A percentile compares a stretch with the other conserved stretches of the same genome.
Conservation (phyloP, 2,888 invertebrate species). For the Asteroscopus sphinx region DNA sequence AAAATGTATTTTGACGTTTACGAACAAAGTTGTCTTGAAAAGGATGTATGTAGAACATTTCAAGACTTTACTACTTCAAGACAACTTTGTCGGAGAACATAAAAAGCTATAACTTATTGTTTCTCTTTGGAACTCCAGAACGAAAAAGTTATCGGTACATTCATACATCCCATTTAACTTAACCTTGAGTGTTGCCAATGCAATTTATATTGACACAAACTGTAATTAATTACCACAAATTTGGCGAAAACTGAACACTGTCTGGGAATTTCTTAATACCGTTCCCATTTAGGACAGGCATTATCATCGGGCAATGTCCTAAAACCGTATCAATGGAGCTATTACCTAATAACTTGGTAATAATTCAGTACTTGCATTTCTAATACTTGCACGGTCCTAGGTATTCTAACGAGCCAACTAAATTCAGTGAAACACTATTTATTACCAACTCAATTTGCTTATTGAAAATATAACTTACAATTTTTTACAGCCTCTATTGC, state of each 20-base stretch:
- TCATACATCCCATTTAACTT: no score
- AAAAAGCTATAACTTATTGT: no score
- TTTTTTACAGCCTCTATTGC: conserved; percentile 2
- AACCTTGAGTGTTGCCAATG: background rate
- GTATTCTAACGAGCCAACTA: conserved; percentile 41
- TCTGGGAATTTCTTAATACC: conserved; percentile 26
- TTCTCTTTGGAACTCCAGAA: no score
- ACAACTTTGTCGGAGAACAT: no score
- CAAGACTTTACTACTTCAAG: no score
- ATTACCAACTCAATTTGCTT: conserved; percentile 16
- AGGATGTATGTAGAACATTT: no score
- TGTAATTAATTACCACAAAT: conserved; percentile 17
- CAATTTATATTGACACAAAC: conserved; percentile 25
- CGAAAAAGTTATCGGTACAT: no score
- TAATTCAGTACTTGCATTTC: conserved; percentile 37
- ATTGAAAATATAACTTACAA: conserved; percentile 2
- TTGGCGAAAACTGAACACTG: background rate
- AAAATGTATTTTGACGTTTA: no score
- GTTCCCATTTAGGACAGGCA: background rate
- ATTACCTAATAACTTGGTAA: conserved; percentile 44
- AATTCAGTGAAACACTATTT: conserved; percentile 46
- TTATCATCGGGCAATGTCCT: conserved; percentile 37
- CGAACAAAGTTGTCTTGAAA: no score
- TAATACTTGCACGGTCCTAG: conserved; percentile 33
- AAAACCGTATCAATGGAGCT: conserved; percentile 24